Base-by-base conservation (phyloP, 2,888 invertebrate species). In the Pyrochroa serraticornis region DNA sequence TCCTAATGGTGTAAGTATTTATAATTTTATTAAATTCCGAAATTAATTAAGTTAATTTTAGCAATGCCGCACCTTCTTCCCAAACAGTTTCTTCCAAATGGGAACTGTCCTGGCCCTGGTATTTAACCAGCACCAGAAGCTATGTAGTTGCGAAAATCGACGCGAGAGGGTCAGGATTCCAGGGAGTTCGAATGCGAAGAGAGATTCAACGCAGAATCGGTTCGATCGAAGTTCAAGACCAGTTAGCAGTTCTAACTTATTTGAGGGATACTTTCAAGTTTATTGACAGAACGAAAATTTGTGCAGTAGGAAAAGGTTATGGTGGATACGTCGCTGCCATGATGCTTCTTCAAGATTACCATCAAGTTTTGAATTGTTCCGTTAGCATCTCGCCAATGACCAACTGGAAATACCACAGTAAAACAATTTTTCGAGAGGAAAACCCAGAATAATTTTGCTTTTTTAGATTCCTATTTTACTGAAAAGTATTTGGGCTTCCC, bases 381-480 rank as follows among this genome's bases (percentile, higher is more conserved):
- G 89, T 94, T 35, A 86, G 93, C 48, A 84, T 95, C 7, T 92
- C 95, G 50, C 96, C 96, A 0, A 89, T 96, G 61, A 90, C 92
- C 0, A 92, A 92, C 75, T 92, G 93, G 80, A 81, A 85, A 58
- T 90, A 88, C 70, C 91, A 93, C 72, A 92, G 89, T 89, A 67
- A 82, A 85, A 80, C 43, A 38, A 43, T n/a, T n/a, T n/a, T n/a
- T 45, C 6, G 6, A n/a, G n/a, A n/a, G n/a, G n/a, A n/a, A n/a
- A n/a, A n/a, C n/a, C n/a, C n/a, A n/a, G n/a, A n/a, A n/a, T n/a
- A n/a, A n/a, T n/a, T n/a, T n/a, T n/a, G n/a, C n/a, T n/a, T n/a
- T n/a, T n/a, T n/a, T n/a, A 93, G 92, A 92, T 80, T 92, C 96
- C 3, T 92, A 89, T 70, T 96, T 93, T 81, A 91, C 95, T 58